Percentiles rank a stretch among this genome's conserved stretches.
Evolutionary conservation across 1,140 invertebrate species (phyloP).

Genomic region (Drosophila micromelanica): DNA sequence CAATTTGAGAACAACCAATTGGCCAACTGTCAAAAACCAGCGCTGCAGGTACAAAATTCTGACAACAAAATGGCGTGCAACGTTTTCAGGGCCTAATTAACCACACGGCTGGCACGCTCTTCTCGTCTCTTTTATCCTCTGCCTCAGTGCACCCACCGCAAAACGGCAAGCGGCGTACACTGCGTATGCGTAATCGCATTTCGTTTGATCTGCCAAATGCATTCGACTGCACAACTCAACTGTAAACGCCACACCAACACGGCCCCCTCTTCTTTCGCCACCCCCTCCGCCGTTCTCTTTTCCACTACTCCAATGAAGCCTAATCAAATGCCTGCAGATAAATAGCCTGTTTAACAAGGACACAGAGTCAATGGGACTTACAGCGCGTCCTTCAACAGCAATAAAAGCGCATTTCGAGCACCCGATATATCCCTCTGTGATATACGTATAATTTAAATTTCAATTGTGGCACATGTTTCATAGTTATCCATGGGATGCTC

Average conservation of each 20-base stretch:
- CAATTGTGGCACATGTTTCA: background rate
- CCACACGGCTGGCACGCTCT: conserved; percentile 26
- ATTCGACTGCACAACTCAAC: conserved; percentile 42
- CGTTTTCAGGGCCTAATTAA: conserved; percentile 60
- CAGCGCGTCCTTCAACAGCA: background rate
- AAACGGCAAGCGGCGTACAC: conserved; percentile 10
- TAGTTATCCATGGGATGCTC: background rate
- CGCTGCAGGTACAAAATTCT: conserved; percentile 38
- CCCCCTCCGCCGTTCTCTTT: too few species aligned
- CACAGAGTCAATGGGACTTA: background rate
- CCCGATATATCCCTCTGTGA: background rate
- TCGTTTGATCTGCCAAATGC: conserved; percentile 53
- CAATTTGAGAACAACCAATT: conserved; percentile 52
- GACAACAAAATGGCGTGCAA: conserved; percentile 67
- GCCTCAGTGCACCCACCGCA: background rate
- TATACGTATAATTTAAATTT: background rate
- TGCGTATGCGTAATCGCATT: conserved; percentile 62
- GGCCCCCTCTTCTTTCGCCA: background rate
- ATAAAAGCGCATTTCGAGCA: background rate
- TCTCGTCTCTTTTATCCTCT: background rate
- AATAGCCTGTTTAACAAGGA: conserved; percentile 16
- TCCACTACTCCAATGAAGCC: background rate
- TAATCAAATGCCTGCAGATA: conserved; percentile 23
- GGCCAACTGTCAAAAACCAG: conserved; percentile 66
- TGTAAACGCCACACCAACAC: conserved; percentile 25